These are phyloP conservation scores for Calliopum simillimum DNA, from an alignment of 2,888 invertebrate genomes.

Conservation along the genomic window DNA sequence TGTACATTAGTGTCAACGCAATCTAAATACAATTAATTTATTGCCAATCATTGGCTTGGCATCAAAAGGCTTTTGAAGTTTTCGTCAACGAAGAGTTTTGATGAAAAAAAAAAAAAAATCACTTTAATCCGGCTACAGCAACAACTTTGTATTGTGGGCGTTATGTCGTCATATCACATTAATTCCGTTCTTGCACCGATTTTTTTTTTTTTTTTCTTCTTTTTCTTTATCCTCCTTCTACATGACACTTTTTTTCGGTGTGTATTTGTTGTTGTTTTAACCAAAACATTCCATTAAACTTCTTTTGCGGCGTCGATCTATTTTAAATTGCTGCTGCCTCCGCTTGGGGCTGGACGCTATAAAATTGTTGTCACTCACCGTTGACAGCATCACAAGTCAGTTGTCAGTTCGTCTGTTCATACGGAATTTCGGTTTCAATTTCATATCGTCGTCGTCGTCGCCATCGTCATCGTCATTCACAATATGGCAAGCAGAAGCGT, in stretches of 20 bases:
- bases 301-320: conserved; percentile 21
- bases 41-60: conserved; percentile 2
- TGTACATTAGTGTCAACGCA: no score
- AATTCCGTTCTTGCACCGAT: conserved; percentile 34
- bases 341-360: conserved; percentile 40
- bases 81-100: background rate
- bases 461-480: no score
- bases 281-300: conserved; percentile 34
- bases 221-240: conserved; percentile 14
- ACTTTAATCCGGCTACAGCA: conserved; percentile 3
- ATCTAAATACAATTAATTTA: conserved; percentile 9
- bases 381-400: conserved; percentile 51
- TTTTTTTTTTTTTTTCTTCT: conserved; percentile 27
- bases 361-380: conserved; percentile 48
- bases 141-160: conserved; percentile 35
- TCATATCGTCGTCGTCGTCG: no score
- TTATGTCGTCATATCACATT: conserved; percentile 12
- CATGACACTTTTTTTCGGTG: background rate
- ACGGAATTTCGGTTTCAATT: background rate
- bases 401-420: conserved; percentile 44
- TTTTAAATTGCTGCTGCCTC: no score
- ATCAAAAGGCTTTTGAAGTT: conserved; percentile 1
- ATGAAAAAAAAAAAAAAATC: background rate
- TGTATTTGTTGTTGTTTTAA: conserved; percentile 16
- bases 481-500: no score